Evolutionary conservation across 2,797 vertebrate species (phyloP), one percentile per base, ranked within the genome.

Genomic region (Paedocypris micromegethes): DNA sequence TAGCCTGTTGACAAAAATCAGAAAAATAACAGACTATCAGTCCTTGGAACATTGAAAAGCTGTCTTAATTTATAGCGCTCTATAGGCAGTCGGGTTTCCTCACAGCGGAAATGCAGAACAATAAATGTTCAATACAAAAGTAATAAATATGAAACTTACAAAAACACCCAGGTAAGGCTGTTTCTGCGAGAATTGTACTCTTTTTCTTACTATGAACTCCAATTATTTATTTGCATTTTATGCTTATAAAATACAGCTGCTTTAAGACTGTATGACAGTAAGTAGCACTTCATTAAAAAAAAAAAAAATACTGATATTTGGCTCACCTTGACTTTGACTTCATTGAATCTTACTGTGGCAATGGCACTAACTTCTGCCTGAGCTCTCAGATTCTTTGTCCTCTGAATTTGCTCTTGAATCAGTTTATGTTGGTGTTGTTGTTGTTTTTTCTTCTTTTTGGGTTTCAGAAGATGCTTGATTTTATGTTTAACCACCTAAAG

Each of bases 341-440:
- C 93, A 81, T 97, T 94, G 52, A 97, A 85, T 75, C 91, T 90
- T 80, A 99, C 89, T 0, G 95, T 98, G 59, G 95, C 92, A 0
- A 99, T 92, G 45, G 91, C 92, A 75, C 90, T 91, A 85, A 78
- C 49, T 88, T 91, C 39, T 39, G 72, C 59, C 46, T 78, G 74
- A 38, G 76, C 38, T 9, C 47, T 62, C 58, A 74, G 56, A 58
- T 74, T 80, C 69, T 72, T 75, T 39, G 67, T 70, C 72, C 72
- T 70, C 53, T 74, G 72, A 9, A 67, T 74, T 53, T 75, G 72
- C 42, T 77, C 69, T 48, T 77, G 75, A 40, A 70, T 74, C 70
- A 91, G 90, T 73, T 83, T 87, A 83, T 57, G 70, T 54, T 76
- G 74, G 53, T 58, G 74, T 40, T 71, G 71, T 49, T 85, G 88